Base-by-base conservation (phyloP, 2,113 vertebrate species). In the Hyperoodon ampullatus region DNA sequence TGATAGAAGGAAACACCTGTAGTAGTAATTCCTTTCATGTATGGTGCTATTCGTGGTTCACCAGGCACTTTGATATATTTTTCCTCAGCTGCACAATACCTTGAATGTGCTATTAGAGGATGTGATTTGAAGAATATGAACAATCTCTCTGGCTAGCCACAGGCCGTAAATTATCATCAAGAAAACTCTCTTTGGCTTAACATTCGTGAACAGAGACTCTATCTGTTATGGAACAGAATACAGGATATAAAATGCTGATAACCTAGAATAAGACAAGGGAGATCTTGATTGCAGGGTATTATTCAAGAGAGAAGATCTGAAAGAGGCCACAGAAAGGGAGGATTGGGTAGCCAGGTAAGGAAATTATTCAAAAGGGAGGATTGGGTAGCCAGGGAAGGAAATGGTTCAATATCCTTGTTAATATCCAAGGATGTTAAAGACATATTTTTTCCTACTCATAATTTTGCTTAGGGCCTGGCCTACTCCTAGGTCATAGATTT, bases 401-500 rank as follows among this genome's bases (percentile, higher is more conserved):
- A 63, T 65, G 18, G 24, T 30, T 70, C 42, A 53, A 88, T 53
- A 53, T 53, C 15, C 1, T 53, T 53, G 53, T 53, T 53, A 90
- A 65, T 21, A 89, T 23, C n/a, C 26, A 81, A 93, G 78, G 44
- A 78, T 92, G 78, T 68, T 86, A 80, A 63, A 90, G 80, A 92
- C 14, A 55, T 50, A 26, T 39, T 68, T 92, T 70, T 92, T 44
- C 68, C 55, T n/a, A 58, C 58, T 70, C 58, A 87, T 87, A 42
- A 93, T 90, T 89, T 81, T 96, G 23, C 72, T 86, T 66, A 86
- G n/a, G 82, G 18, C 55, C 55, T 74, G 19, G 26, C 23, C 53
- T 93, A 24, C 68, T 89, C 68, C 33, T 63, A 33, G 53, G 92
- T 47, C 90, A 71, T 68, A 90, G 72, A 92, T 93, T 83, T 97